A percentile compares a stretch with the other conserved stretches of the same genome.
These are phyloP conservation scores for Drosophila barbarae DNA, from an alignment of 2,888 invertebrate genomes.

Conservation along the genomic window DNA sequence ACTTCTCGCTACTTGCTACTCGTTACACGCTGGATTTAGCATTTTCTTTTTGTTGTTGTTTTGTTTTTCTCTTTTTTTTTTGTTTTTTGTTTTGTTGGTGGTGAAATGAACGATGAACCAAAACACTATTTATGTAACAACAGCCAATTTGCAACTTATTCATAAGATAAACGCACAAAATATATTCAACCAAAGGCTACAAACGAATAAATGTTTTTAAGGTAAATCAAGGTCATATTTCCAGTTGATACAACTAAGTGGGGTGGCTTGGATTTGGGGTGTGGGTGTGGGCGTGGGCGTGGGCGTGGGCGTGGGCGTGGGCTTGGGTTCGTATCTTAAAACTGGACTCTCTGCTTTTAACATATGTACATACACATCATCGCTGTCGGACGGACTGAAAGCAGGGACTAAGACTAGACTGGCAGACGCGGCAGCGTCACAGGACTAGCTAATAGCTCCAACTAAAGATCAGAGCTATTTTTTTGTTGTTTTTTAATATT, in stretches of 20 bases:
- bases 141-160: slow-evolving; percentile 74
- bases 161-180: slow-evolving; percentile 43
- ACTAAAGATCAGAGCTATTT: neutral
- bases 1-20: slow-evolving; percentile 11
- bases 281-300: neutral
- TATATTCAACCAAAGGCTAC: slow-evolving; percentile 33
- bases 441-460: slow-evolving; percentile 1
- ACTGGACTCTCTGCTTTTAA: neutral
- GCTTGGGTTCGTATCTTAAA: slow-evolving; percentile 1
- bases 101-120: slow-evolving; percentile 47
- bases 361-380: slow-evolving; percentile 8
- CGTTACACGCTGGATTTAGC: slow-evolving; percentile 4
- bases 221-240: slow-evolving; percentile 40
- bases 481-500: too few species aligned
- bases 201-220: slow-evolving; percentile 38
- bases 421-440: slow-evolving; percentile 2
- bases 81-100: slow-evolving; percentile 20
- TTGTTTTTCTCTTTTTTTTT: neutral
- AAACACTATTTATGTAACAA: slow-evolving; percentile 53
- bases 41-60: neutral
- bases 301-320: neutral
- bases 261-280: neutral
- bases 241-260: slow-evolving; percentile 49
- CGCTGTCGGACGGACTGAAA: slow-evolving; percentile 7
- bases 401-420: slow-evolving; percentile 6